Base-by-base conservation (phyloP, 1,140 invertebrate species). In the Leptinotarsa texana region DNA sequence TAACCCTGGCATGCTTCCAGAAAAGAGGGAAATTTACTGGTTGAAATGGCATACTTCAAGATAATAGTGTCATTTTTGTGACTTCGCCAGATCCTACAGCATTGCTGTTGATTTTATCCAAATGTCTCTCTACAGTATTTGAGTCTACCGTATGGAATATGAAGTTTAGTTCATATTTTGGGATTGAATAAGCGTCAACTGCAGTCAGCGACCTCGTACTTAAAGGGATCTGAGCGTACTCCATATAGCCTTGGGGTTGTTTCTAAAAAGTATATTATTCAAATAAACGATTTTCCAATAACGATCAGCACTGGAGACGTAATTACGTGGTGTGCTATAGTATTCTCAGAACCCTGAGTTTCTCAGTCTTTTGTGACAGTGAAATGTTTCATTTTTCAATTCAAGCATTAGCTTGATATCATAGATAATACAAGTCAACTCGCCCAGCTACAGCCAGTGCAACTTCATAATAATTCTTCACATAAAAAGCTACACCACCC, bases 351-450 rank as follows among this genome's bases (percentile, higher is more conserved):
- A 63, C 13, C 63, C 8, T 13, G 18, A 4, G 13, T 13, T 63
- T 63, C 8, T 63, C 63, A 63, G 21, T 63, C 24, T 63, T 18
- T 63, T 18, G 18, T 22, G 22, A 13, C 63, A 6, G 11, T 21
- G 2, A 17, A 3, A 18, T 17, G 18, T 13, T 63, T 63, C 18
- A 18, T 63, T 5, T 63, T 63, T 63, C n/a, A 63, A 18, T 18
- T 15, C 63, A 27, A 63, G 18, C 63, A 63, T 63, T 63, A 17
- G 63, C 18, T 63, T 63, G 4, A 63, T 63, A 21, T 63, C 15
- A 63, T 63, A 18, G 24, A 18, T 63, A 21, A 63, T 63, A 0
- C 3, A 63, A 0, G 63, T 13, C 18, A 27, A 27, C 24, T 27
- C 24, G 24, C 4, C 24, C 24, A 5, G 4, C 24, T 4, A 27